Evolutionary conservation across 2,113 vertebrate species (phyloP).

Genomic region (Erpornis zantholeuca): DNA sequence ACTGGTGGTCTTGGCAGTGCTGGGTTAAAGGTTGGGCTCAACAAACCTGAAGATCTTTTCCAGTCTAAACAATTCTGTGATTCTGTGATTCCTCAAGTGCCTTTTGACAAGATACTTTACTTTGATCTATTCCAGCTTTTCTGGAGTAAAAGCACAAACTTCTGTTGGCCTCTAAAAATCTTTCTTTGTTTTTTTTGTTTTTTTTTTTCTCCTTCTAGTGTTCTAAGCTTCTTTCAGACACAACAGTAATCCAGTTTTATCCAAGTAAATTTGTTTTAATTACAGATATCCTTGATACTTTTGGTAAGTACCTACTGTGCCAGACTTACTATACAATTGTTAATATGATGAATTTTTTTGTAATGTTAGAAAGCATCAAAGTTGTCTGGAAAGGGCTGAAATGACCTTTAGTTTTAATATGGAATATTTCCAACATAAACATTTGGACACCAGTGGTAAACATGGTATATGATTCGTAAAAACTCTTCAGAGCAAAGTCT

Average conservation of each 20-base stretch:
- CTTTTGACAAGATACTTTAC: neutral
- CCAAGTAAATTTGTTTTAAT: conserved; percentile 99
- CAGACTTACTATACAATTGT: neutral
- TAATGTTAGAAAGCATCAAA: neutral
- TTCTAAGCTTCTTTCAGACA: conserved; percentile 97
- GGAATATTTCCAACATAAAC: neutral
- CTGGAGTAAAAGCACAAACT: neutral
- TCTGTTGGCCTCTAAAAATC: neutral
- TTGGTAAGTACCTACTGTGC: conserved; percentile 78
- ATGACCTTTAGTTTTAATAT: neutral
- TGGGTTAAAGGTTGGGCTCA: neutral
- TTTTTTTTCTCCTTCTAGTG: conserved; percentile 76
- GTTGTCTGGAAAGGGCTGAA: neutral
- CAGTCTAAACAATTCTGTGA: neutral
- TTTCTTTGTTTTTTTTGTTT: neutral
- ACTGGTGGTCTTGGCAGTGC: neutral
- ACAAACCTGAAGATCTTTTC: neutral
- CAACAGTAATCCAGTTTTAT: conserved; percentile 96
- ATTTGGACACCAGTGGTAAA: neutral
- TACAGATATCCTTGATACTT: conserved; percentile 97
- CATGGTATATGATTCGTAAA: neutral
- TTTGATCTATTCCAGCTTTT: neutral
- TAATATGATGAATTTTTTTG: neutral
- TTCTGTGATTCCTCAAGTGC: neutral
- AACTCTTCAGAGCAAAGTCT: neutral